Conservation (phyloP, 2,888 invertebrate species). For the Conistra vaccinii region DNA sequence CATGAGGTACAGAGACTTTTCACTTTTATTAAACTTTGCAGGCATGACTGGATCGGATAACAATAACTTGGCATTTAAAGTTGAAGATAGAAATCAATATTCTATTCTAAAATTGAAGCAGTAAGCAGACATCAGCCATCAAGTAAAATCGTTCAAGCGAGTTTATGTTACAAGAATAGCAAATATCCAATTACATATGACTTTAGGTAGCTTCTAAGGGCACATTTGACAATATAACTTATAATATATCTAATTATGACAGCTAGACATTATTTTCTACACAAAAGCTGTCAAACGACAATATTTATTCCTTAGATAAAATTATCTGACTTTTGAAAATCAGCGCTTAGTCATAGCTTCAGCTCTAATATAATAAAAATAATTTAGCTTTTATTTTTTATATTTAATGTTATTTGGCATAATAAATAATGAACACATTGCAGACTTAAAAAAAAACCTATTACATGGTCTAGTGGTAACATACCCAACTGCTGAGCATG, state of each 20-base stretch:
- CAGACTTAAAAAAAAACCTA: background rate
- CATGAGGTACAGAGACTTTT: too few species aligned
- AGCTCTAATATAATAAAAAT: too few species aligned
- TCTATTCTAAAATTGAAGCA: background rate
- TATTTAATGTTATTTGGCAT: background rate
- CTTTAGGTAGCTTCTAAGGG: background rate
- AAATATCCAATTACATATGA: background rate
- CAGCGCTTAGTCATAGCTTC: too few species aligned
- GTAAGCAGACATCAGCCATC: too few species aligned
- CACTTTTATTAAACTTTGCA: slow-evolving; percentile 4
- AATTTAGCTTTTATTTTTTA: too few species aligned
- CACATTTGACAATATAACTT: background rate
- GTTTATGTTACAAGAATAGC: background rate
- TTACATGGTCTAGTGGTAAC: background rate
- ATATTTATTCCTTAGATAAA: background rate
- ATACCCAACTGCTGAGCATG: background rate
- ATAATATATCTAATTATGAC: too few species aligned
- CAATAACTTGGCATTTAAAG: slow-evolving; percentile 5
- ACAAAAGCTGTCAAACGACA: background rate
- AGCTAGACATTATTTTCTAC: background rate
- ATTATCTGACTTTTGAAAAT: too few species aligned
- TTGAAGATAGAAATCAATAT: slow-evolving; percentile 1
- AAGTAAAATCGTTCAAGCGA: background rate
- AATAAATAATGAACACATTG: background rate
- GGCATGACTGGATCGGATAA: background rate